phyloP scores from a whole-genome alignment of 2,113 vertebrate species.

The Plecotus auritus region DNA sequence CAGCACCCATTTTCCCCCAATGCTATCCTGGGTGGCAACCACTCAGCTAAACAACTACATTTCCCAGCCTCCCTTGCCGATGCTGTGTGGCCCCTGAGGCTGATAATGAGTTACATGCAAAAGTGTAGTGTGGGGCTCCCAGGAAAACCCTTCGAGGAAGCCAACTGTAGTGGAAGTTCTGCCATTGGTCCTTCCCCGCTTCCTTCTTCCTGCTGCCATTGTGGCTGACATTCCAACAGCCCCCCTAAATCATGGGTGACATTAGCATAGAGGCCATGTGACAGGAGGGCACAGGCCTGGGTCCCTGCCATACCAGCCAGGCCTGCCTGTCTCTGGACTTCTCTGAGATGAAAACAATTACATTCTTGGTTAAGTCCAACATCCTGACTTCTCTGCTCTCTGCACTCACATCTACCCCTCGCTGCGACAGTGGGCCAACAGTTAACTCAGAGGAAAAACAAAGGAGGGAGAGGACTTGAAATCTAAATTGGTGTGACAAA shows the following conservation, averaged over 20 bases:
- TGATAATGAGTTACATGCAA: fast-evolving
- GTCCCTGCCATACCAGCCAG: neutral
- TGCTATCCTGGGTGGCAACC: neutral
- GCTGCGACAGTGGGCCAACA: neutral
- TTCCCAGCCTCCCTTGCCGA: neutral
- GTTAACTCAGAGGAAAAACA: neutral
- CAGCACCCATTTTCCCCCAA: fast-evolving
- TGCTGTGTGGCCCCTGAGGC: neutral
- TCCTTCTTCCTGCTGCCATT: neutral
- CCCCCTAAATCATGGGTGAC: neutral
- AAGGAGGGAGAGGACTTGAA: neutral
- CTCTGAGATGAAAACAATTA: neutral
- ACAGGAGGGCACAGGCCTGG: fast-evolving
- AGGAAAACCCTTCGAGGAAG: neutral
- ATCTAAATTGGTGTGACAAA: neutral
- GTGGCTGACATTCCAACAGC: neutral
- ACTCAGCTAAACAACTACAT: neutral
- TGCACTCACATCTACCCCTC: neutral
- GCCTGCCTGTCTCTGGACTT: neutral
- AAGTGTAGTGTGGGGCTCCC: neutral
- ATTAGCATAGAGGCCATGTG: neutral
- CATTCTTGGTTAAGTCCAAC: neutral
- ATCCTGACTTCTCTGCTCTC: neutral
- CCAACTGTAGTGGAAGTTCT: neutral
- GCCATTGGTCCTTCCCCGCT: neutral